phyloP scores from a whole-genome alignment of 2,888 invertebrate species.

The Suillia variegata region DNA sequence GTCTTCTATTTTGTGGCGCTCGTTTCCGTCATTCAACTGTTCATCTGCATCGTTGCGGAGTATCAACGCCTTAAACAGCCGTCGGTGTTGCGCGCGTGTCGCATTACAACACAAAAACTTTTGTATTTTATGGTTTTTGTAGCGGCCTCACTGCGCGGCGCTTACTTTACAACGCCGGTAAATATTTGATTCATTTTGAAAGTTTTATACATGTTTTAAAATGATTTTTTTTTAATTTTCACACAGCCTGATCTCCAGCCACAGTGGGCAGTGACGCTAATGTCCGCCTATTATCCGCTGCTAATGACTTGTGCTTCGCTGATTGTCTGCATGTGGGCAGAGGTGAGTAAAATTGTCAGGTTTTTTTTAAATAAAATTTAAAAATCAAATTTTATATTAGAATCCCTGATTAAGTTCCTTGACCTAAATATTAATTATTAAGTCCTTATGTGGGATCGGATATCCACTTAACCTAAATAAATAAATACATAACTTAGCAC shows the following conservation, averaged over 20 bases:
- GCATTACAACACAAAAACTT: conserved; percentile 87
- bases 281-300: conserved; percentile 89
- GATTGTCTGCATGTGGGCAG: conserved; percentile 93
- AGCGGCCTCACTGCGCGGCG: conserved; percentile 82
- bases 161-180: conserved; percentile 89
- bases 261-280: conserved; percentile 83
- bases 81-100: conserved; percentile 79
- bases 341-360: conserved; percentile 68
- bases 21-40: conserved; percentile 82
- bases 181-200: conserved; percentile 37
- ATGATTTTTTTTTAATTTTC: not conserved
- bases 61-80: conserved; percentile 84
- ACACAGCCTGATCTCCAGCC: conserved; percentile 76
- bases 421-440: too few relatives aligned
- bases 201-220: not conserved
- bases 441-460: too few relatives aligned
- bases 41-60: conserved; percentile 82
- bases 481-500: too few relatives aligned
- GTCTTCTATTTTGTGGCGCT: conserved; percentile 84
- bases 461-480: too few relatives aligned
- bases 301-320: conserved; percentile 87
- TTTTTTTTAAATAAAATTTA: not conserved
- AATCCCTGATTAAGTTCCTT: too few relatives aligned
- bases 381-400: not conserved
- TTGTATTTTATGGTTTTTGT: conserved; percentile 86